Conservation (phyloP, 2,797 vertebrate species). For the Somateria mollissima region DNA sequence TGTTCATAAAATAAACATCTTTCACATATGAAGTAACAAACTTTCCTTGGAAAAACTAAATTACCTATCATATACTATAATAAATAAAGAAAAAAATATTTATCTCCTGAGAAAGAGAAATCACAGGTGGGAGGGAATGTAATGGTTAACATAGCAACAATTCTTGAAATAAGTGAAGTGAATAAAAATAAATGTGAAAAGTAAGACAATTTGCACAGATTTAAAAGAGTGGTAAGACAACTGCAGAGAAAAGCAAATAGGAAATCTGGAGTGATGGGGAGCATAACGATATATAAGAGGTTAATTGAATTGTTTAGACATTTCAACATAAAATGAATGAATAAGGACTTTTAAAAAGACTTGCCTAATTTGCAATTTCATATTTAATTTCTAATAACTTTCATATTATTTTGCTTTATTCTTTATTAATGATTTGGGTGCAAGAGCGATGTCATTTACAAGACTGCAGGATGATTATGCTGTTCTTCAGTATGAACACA, state of each 20-base stretch:
- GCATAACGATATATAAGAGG: background rate
- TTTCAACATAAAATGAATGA: background rate
- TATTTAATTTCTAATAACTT: background rate
- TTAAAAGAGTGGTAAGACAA: background rate
- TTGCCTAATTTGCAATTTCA: background rate
- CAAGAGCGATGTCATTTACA: background rate
- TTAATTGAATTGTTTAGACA: background rate
- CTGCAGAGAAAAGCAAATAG: background rate
- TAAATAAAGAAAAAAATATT: conserved; percentile 21
- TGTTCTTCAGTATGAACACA: background rate
- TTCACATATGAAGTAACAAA: background rate
- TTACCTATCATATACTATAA: conserved; percentile 5
- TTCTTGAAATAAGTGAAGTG: background rate
- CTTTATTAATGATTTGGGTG: background rate
- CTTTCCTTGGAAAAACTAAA: conserved; percentile 10
- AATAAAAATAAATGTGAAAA: conserved; percentile 10
- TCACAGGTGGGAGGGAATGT: background rate
- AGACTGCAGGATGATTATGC: background rate
- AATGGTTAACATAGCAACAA: background rate
- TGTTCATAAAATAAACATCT: background rate
- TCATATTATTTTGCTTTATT: background rate
- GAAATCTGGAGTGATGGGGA: background rate
- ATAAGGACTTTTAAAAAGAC: background rate
- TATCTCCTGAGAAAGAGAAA: background rate
- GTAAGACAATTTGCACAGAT: background rate